These are phyloP conservation scores for Salarias fasciatus DNA, from an alignment of 2,797 vertebrate species.

Conservation along the genomic window DNA sequence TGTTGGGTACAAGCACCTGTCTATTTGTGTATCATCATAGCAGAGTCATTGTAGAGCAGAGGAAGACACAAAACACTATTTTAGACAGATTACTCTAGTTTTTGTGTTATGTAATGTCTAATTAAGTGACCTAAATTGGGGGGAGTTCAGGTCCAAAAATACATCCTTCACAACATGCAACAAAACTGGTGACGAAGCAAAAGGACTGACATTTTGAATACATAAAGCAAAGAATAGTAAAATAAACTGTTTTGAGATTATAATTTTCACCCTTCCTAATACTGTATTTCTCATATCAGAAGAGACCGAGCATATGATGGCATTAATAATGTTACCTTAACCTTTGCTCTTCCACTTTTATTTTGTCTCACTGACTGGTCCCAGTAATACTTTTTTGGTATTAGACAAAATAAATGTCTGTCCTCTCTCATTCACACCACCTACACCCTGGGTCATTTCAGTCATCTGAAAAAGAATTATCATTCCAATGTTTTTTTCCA, in stretches of 20 bases:
- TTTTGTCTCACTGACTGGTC: neutral
- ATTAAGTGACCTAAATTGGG: neutral
- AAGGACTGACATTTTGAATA: neutral
- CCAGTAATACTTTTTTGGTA: neutral
- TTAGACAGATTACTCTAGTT: neutral
- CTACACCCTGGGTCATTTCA: no score
- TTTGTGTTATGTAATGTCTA: conserved; percentile 22
- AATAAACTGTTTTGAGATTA: neutral
- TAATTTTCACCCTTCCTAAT: neutral
- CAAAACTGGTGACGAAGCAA: neutral
- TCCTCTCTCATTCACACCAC: neutral
- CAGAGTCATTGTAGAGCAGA: conserved; percentile 12
- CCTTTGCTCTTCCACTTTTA: neutral
- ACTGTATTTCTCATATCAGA: no score
- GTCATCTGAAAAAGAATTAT: no score
- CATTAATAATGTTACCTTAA: neutral
- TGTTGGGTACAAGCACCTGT: conserved; percentile 47
- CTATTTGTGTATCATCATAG: conserved; percentile 46
- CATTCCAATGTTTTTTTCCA: neutral
- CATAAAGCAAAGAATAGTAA: neutral
- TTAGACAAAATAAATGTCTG: neutral
- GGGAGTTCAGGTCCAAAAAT: neutral
- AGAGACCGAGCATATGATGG: no score
- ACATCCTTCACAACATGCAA: neutral
- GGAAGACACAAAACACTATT: conserved; percentile 20